Evolutionary conservation across 2,888 invertebrate species (phyloP).

Genomic region (Ormia ochracea): DNA sequence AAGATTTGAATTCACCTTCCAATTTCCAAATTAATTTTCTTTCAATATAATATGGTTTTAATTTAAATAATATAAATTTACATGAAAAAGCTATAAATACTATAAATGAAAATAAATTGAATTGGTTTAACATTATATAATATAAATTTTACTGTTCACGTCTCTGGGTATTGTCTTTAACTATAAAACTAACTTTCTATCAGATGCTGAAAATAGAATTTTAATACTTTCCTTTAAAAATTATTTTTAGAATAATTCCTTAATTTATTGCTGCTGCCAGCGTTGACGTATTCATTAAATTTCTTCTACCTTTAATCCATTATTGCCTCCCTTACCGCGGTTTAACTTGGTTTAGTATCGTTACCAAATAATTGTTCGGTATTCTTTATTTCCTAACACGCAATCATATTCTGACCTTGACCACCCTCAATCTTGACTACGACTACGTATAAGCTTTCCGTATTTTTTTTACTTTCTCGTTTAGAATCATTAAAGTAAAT

Average conservation of each 20-base stretch:
- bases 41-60: too few relatives aligned
- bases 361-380: constrained; percentile 28
- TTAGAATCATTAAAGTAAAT: constrained; percentile 24
- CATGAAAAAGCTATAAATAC: too few relatives aligned
- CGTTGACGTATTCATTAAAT: constrained; percentile 12
- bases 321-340: background rate
- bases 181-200: background rate
- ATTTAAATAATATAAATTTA: too few relatives aligned
- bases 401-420: constrained; percentile 51
- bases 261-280: background rate
- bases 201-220: background rate
- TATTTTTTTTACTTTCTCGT: constrained; percentile 15
- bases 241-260: background rate
- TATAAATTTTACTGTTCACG: background rate
- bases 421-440: constrained; percentile 53
- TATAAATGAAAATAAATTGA: too few relatives aligned
- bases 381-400: constrained; percentile 33
- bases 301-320: background rate
- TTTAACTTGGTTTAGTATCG: background rate
- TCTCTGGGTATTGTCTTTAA: background rate
- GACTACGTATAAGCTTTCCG: constrained; percentile 15
- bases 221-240: background rate
- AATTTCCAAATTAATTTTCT: too few relatives aligned
- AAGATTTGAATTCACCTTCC: too few relatives aligned
- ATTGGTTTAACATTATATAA: too few relatives aligned